phyloP scores from a whole-genome alignment of 2,113 vertebrate genomes.

The Platysteira castanea region DNA sequence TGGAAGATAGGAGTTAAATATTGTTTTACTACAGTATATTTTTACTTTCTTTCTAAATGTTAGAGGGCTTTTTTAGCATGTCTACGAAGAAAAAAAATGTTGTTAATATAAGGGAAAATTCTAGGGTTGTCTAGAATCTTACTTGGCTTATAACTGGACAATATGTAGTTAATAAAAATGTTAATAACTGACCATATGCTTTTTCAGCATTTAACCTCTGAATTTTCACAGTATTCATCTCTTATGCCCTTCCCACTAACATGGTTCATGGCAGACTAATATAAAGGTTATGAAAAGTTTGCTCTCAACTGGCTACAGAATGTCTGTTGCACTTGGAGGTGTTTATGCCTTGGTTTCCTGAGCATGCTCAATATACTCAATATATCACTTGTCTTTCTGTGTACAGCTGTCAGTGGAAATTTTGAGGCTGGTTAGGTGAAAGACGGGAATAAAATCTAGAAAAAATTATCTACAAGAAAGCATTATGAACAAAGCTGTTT shows the following conservation, averaged over 20 bases:
- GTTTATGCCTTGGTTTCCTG: constrained; percentile 50
- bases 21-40: not conserved
- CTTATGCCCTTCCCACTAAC: not conserved
- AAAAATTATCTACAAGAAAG: not conserved
- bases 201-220: not conserved
- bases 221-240: not conserved
- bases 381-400: not conserved
- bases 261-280: constrained; percentile 1
- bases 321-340: constrained; percentile 23
- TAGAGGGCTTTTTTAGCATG: fast-evolving
- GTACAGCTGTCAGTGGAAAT: not conserved
- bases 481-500: not conserved
- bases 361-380: not conserved
- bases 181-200: not conserved
- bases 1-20: not conserved
- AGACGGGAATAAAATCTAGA: not conserved
- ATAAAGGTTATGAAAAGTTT: constrained; percentile 30
- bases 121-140: not conserved
- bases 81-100: not conserved
- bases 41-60: not conserved
- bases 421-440: not conserved
- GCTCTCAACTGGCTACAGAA: not conserved
- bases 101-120: not conserved
- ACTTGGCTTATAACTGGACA: not conserved
- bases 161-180: not conserved